These are phyloP conservation scores for Drosophila robusta DNA, from an alignment of 2,888 invertebrate genomes.

Conservation along the genomic window DNA sequence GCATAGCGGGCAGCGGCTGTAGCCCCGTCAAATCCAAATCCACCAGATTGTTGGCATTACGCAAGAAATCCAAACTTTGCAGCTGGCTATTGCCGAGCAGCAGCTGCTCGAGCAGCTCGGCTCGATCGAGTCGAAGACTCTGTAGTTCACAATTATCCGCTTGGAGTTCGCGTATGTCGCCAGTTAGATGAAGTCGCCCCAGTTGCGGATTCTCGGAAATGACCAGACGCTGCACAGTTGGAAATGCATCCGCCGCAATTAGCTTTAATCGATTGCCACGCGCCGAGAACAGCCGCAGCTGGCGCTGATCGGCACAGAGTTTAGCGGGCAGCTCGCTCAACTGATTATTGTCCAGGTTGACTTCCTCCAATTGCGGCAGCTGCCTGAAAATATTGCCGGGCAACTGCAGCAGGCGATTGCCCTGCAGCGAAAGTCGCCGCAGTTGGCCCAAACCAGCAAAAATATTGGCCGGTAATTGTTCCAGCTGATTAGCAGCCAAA, in stretches of 20 bases:
- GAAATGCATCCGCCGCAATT: conserved; percentile 35
- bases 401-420: conserved; percentile 34
- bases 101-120: conserved; percentile 38
- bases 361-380: conserved; percentile 20
- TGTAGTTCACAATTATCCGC: conserved; percentile 51
- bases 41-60: conserved; percentile 38
- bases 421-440: conserved; percentile 35
- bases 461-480: conserved; percentile 19
- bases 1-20: conserved; percentile 37
- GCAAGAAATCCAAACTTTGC: conserved; percentile 46
- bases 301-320: conserved; percentile 32
- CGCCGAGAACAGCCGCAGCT: conserved; percentile 44
- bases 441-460: conserved; percentile 35
- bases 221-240: conserved; percentile 27
- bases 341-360: conserved; percentile 52
- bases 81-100: conserved; percentile 42
- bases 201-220: conserved; percentile 47
- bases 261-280: conserved; percentile 41
- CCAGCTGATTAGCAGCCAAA: conserved; percentile 47
- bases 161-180: conserved; percentile 30
- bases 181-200: conserved; percentile 31
- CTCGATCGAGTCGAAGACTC: conserved; percentile 35
- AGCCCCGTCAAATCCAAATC: conserved; percentile 60
- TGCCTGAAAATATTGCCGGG: conserved; percentile 23
- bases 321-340: conserved; percentile 35